phyloP scores from a whole-genome alignment of 2,113 vertebrate genomes.

The Monopterus albus region DNA sequence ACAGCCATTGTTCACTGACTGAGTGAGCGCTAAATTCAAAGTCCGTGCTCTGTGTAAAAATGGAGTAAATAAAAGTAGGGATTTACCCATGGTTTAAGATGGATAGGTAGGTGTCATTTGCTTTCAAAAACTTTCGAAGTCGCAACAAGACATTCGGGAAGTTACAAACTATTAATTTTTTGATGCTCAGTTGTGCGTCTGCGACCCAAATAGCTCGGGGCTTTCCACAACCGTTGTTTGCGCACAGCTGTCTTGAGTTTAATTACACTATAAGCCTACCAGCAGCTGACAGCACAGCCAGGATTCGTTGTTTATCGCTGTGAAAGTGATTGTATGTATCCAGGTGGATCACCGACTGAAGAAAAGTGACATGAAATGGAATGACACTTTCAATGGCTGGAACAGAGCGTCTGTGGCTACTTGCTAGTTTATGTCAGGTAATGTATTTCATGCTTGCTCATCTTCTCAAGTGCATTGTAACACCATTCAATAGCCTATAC shows the following conservation, averaged over 20 bases:
- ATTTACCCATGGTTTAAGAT: background rate
- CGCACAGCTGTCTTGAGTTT: slow-evolving; percentile 29
- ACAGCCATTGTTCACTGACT: slow-evolving; percentile 13
- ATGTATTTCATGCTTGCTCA: background rate
- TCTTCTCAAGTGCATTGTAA: background rate
- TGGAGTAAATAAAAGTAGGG: background rate
- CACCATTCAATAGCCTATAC: no score
- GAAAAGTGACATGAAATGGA: slow-evolving; percentile 25
- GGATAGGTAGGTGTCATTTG: background rate
- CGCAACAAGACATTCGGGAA: background rate
- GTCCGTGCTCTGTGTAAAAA: slow-evolving; percentile 10
- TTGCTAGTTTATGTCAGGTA: slow-evolving; percentile 70
- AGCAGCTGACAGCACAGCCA: background rate
- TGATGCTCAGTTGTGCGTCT: slow-evolving; percentile 32
- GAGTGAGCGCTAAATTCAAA: slow-evolving; percentile 71
- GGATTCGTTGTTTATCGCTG: background rate
- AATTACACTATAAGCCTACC: background rate
- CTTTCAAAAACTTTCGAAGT: background rate
- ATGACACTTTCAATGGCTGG: slow-evolving; percentile 55
- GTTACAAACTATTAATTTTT: background rate
- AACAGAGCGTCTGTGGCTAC: slow-evolving; percentile 57
- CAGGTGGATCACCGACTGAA: slow-evolving; percentile 19
- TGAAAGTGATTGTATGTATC: slow-evolving; percentile 8
- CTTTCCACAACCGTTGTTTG: slow-evolving; percentile 63
- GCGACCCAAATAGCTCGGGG: slow-evolving; percentile 57